Evolutionary conservation across 2,113 vertebrate genomes (phyloP), one percentile per base, ranked within the genome.

Genomic region (Rafetus swinhoei): DNA sequence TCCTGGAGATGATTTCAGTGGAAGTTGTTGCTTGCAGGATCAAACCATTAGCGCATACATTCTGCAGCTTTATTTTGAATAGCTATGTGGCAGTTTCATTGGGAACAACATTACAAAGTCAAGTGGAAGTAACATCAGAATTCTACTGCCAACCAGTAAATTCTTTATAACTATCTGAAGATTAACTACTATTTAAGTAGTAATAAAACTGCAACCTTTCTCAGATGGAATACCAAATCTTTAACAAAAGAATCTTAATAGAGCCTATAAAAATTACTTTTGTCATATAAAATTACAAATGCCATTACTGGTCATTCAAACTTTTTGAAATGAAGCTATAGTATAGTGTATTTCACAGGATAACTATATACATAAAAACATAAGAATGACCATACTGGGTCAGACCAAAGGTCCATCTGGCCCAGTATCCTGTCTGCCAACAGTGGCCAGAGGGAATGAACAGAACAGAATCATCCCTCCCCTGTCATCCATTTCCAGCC

Each of bases 261-360:
- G n/a, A 53, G 91, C 87, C 74, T 60, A 21, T 86, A 85, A 21
- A 80, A 90, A 54, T 2, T 9, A 92, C 3, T 81, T 95, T 82
- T 79, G 7, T 56, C 6, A 24, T 87, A 35, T 90, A 87, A 72
- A 39, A 22, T 62, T 91, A 84, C 83, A 81, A 50, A 18, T 87
- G 13, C 14, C 77, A 9, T 87, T 81, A 5, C 25, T 79, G 22
- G 53, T 55, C 94, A 72, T 45, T 32, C 16, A 83, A 89, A 93
- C 32, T 95, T 92, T 25, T 55, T 74, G 52, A 87, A 90, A n/a
- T 85, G 65, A 50, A 56, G 22, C 53, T 88, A 39, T 62, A 56
- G 39, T 24, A 9, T 18, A 85, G 24, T 82, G 89, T 32, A n/a
- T n/a, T 86, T 93, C 53, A 55, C 18, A 81, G 69, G 91, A 81